These are phyloP conservation scores for Monochamus saltuarius DNA, from an alignment of 1,140 invertebrate genomes.

Conservation along the genomic window DNA sequence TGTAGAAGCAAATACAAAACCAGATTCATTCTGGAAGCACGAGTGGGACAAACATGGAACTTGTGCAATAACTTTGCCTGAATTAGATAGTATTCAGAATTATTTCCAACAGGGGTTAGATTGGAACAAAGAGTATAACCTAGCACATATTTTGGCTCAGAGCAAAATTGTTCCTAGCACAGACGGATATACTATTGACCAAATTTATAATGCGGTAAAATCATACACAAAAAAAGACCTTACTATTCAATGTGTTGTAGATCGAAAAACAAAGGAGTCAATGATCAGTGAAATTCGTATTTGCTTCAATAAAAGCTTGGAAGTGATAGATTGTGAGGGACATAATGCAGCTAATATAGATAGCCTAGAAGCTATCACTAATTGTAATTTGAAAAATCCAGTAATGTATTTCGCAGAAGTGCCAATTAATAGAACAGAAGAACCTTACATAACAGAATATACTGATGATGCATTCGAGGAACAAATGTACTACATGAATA, in stretches of 20 bases:
- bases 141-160: conserved; percentile 50
- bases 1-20: conserved; percentile 61
- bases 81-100: conserved; percentile 66
- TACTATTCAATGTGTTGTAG: conserved; percentile 61
- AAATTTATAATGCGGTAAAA: conserved; percentile 62
- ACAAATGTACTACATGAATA: conserved; percentile 22
- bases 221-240: conserved; percentile 60
- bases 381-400: conserved; percentile 57
- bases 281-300: conserved; percentile 67
- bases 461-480: conserved; percentile 7
- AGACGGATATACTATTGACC: conserved; percentile 57
- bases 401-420: conserved; percentile 58
- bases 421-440: conserved; percentile 16
- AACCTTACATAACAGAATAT: conserved; percentile 11
- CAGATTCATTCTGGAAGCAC: conserved; percentile 73
- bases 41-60: conserved; percentile 87
- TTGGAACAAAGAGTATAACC: conserved; percentile 61
- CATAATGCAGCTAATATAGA: conserved; percentile 13
- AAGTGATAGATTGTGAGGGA: conserved; percentile 38
- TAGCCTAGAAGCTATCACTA: conserved; percentile 53
- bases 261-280: conserved; percentile 54
- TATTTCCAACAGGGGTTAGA: conserved; percentile 71
- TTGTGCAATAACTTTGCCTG: conserved; percentile 65
- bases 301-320: conserved; percentile 65
- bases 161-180: conserved; percentile 61